phyloP scores from a whole-genome alignment of 2,113 vertebrate genomes.

The Eulemur macaco region DNA sequence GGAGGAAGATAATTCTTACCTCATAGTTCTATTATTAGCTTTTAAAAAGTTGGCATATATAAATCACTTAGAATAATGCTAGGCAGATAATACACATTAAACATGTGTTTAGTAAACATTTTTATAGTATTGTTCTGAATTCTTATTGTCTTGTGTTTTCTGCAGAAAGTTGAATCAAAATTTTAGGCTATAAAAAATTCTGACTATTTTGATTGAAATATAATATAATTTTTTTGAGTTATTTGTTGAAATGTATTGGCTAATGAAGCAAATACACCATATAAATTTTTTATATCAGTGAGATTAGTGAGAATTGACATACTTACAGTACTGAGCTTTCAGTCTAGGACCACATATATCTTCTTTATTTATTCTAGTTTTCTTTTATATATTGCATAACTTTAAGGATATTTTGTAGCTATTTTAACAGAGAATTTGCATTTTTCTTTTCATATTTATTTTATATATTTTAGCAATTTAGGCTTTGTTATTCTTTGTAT shows the following conservation, averaged over 20 bases:
- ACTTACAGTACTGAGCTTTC: not conserved
- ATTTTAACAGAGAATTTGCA: not conserved
- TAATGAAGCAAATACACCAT: not conserved
- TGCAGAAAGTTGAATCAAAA: not conserved
- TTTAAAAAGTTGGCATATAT: not conserved
- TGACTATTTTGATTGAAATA: not conserved
- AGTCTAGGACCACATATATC: not conserved
- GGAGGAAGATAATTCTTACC: not conserved
- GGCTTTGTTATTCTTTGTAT: not conserved
- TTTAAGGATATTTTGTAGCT: not conserved
- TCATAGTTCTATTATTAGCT: not conserved
- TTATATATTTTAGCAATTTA: not conserved
- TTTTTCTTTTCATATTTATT: not conserved
- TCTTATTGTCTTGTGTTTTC: not conserved
- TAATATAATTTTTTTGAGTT: not conserved
- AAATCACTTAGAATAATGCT: not conserved
- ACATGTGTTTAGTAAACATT: not conserved
- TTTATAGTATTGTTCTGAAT: not conserved
- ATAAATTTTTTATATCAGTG: not conserved
- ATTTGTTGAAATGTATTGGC: too few species aligned
- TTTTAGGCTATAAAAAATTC: not conserved
- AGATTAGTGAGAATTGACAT: not conserved
- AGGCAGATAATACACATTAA: not conserved
- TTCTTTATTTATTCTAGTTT: not conserved
- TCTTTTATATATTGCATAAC: not conserved